Evolutionary conservation across 1,140 invertebrate species (phyloP).

Genomic region (Phenacoccus solenopsis): DNA sequence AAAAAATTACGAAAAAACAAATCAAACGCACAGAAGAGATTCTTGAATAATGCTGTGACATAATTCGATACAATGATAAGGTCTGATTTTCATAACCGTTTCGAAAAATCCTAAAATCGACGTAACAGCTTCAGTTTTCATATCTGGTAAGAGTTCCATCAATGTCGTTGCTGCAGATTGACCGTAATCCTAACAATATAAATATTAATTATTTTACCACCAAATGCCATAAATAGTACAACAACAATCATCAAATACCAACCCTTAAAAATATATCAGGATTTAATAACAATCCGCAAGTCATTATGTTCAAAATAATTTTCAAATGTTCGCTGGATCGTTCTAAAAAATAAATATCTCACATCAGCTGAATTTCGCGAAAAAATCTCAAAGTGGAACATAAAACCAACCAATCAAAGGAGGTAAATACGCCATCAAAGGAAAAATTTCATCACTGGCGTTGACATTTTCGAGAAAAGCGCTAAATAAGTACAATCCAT

Average conservation of each 20-base stretch:
- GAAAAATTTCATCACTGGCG: slow-evolving; percentile 47
- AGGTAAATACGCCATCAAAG: slow-evolving; percentile 62
- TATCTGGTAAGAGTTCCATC: slow-evolving; percentile 57
- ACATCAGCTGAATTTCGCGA: background rate
- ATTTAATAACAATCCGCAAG: slow-evolving; percentile 68
- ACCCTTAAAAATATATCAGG: slow-evolving; percentile 61
- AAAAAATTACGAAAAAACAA: too few species aligned
- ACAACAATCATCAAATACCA: slow-evolving; percentile 30
- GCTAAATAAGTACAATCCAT: slow-evolving; percentile 81
- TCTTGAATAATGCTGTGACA: slow-evolving; percentile 50
- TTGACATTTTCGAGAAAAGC: slow-evolving; percentile 58
- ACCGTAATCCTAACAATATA: slow-evolving; percentile 38
- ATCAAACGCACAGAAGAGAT: slow-evolving; percentile 43
- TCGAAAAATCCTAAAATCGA: slow-evolving; percentile 60
- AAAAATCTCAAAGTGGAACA: too few species aligned
- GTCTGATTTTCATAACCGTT: slow-evolving; percentile 49
- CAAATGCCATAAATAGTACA: too few species aligned
- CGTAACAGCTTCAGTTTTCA: slow-evolving; percentile 63
- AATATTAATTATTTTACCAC: too few species aligned
- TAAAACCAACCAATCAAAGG: slow-evolving; percentile 57
- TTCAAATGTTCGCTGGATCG: slow-evolving; percentile 64
- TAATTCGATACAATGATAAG: slow-evolving; percentile 46
- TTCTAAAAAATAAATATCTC: slow-evolving; percentile 35
- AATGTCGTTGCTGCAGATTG: slow-evolving; percentile 50
- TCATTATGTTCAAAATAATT: slow-evolving; percentile 61